Percentiles rank a stretch among this genome's conserved stretches.
Evolutionary conservation across 2,888 invertebrate species (phyloP).

Genomic region (Tipula unca): DNA sequence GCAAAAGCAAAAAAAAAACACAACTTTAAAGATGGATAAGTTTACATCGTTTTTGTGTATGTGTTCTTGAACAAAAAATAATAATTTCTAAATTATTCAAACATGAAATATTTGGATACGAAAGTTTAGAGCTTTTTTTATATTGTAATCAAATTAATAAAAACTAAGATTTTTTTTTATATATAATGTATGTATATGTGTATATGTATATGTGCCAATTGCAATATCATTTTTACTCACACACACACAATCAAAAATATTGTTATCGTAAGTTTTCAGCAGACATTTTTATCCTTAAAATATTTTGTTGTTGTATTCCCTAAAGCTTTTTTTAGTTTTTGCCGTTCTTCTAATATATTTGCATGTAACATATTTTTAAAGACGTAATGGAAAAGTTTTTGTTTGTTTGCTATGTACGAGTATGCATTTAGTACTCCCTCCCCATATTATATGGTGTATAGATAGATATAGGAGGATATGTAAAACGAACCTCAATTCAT

Average conservation of each 20-base stretch:
- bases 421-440: not conserved
- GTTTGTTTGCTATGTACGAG: not conserved
- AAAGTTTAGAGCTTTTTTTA: not conserved
- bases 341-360: not conserved
- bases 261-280: not conserved
- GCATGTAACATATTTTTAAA: not conserved
- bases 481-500: not conserved
- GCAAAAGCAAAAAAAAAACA: not conserved
- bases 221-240: not conserved
- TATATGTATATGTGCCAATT: not conserved
- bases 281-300: not conserved
- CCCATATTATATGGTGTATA: not conserved
- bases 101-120: not conserved
- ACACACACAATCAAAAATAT: not conserved
- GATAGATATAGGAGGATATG: not conserved
- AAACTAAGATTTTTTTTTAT: not conserved
- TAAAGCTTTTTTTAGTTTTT: not conserved
- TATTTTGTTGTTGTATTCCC: not conserved
- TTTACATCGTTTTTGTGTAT: not conserved
- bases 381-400: not conserved
- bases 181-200: not conserved
- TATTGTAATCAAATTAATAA: not conserved
- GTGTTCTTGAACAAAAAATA: not conserved
- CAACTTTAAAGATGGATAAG: not conserved
- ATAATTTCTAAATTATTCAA: not conserved